Conservation (phyloP, 2,113 vertebrate genomes). For the Hydrochoerus hydrochaeris region DNA sequence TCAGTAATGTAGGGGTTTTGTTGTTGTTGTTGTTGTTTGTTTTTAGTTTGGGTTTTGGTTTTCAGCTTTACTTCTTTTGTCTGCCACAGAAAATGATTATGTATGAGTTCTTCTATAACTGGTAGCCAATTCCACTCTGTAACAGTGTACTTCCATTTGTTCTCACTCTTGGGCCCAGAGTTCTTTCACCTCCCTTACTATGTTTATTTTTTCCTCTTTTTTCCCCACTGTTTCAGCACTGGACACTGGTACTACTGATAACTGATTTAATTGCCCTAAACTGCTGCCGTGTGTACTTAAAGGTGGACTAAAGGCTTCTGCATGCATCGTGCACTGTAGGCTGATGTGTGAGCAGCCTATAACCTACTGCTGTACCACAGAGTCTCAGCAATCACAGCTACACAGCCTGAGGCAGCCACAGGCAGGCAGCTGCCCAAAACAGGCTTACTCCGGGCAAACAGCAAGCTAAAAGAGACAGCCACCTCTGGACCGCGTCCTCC, state of each 20-base stretch:
- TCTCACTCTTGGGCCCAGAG: background rate
- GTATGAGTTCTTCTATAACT: constrained; percentile 27
- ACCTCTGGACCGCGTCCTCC: background rate
- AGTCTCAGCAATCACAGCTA: background rate
- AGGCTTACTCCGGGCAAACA: background rate
- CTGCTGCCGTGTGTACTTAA: background rate
- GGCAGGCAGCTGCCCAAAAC: background rate
- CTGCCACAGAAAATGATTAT: background rate
- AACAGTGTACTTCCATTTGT: background rate
- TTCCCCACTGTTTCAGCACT: background rate
- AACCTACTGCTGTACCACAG: background rate
- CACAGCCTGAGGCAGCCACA: background rate
- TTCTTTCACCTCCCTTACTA: background rate
- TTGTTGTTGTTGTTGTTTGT: background rate
- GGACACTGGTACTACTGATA: background rate
- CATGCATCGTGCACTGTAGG: background rate
- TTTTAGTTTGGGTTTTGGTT: background rate
- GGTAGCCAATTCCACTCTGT: background rate
- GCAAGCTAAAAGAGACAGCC: background rate
- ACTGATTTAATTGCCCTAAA: background rate
- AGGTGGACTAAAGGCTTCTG: background rate
- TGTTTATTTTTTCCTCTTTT: background rate
- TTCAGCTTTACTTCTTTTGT: background rate
- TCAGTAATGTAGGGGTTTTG: background rate
- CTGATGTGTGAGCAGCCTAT: background rate